phyloP scores from a whole-genome alignment of 2,888 invertebrate species.

The Agonopterix alstromeriana region DNA sequence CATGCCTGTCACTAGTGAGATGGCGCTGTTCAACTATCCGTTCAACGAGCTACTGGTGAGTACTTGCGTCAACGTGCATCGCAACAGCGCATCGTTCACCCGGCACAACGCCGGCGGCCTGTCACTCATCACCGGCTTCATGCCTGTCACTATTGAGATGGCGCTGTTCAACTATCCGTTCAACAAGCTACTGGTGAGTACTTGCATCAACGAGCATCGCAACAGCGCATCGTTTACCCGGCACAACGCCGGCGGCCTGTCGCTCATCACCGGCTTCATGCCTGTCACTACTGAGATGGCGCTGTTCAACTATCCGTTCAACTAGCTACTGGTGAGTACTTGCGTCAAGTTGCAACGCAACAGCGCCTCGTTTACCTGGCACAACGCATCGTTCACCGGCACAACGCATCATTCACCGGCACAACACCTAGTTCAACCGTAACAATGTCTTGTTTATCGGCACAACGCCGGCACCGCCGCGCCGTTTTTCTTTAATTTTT shows the following conservation, averaged over 20 bases:
- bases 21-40: conserved; percentile 93
- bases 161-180: conserved; percentile 91
- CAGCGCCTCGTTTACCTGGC: no score
- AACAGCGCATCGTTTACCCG: conserved; percentile 86
- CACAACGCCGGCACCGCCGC: no score
- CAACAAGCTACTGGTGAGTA: conserved; percentile 95
- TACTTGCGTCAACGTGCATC: background rate
- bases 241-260: conserved; percentile 86
- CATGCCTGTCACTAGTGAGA: conserved; percentile 85
- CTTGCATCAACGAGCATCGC: conserved; percentile 87
- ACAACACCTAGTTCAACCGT: no score
- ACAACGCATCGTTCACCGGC: no score
- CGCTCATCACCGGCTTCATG: conserved; percentile 88
- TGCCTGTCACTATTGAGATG: no score
- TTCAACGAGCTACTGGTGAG: conserved; percentile 94
- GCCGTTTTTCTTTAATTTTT: no score
- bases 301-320: conserved; percentile 99
- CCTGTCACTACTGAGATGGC: conserved; percentile 88
- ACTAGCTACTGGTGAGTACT: conserved; percentile 86
- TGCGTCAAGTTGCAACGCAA: no score
- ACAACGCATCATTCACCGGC: no score
- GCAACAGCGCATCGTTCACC: no score
- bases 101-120: no score
- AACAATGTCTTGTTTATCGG: no score
- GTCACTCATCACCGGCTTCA: no score